These are phyloP conservation scores for Apis laboriosa DNA, from an alignment of 1,140 invertebrate genomes.

Conservation along the genomic window DNA sequence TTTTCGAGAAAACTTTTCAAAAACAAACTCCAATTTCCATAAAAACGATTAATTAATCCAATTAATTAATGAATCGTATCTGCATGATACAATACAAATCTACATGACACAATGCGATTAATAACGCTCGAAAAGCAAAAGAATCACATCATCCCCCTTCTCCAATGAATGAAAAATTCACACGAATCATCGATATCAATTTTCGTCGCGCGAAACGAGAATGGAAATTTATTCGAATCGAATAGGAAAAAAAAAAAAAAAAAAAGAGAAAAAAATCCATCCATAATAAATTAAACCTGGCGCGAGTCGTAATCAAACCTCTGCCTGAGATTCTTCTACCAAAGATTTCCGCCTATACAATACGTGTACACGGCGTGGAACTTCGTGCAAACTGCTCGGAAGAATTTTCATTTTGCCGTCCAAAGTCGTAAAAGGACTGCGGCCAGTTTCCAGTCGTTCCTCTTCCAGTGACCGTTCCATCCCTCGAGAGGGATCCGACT, in stretches of 20 bases:
- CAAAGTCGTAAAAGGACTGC: constrained; percentile 35
- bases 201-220: not conserved
- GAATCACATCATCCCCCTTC: too few species aligned
- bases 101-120: too few species aligned
- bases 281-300: constrained; percentile 23
- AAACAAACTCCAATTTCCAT: too few species aligned
- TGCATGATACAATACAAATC: too few species aligned
- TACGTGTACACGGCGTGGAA: not conserved
- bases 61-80: too few species aligned
- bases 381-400: constrained; percentile 21
- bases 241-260: not conserved
- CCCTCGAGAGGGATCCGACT: not conserved
- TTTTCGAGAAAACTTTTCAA: too few species aligned
- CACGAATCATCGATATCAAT: not conserved
- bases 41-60: too few species aligned
- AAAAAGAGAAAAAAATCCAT: not conserved
- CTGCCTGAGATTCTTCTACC: constrained; percentile 4
- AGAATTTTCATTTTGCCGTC: constrained; percentile 49
- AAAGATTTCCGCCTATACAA: constrained; percentile 13
- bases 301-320: constrained; percentile 18
- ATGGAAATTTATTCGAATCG: not conserved
- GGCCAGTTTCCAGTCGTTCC: not conserved
- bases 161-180: too few species aligned
- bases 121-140: too few species aligned
- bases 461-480: not conserved